phyloP scores from a whole-genome alignment of 2,797 vertebrate species.

The Channa striata region DNA sequence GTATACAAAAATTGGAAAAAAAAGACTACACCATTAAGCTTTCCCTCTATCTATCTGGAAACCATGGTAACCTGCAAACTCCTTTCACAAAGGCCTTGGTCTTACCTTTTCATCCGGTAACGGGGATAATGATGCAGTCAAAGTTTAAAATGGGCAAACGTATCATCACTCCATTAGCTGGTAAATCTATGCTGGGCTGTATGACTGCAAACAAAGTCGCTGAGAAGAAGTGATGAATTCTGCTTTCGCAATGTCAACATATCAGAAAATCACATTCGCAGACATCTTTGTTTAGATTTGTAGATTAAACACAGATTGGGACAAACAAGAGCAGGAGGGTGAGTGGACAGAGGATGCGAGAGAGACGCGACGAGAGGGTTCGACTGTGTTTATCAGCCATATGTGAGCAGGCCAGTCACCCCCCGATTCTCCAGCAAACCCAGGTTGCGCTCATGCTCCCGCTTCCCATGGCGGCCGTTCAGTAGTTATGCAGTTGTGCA shows the following conservation, averaged over 20 bases:
- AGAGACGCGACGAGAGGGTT: constrained; percentile 10
- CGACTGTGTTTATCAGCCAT: constrained; percentile 39
- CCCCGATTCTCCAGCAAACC: constrained; percentile 27
- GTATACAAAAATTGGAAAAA: not conserved
- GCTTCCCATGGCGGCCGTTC: constrained; percentile 62
- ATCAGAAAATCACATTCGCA: not conserved
- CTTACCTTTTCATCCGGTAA: not conserved
- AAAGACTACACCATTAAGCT: not conserved
- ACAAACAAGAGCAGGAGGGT: constrained; percentile 1
- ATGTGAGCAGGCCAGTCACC: constrained; percentile 16
- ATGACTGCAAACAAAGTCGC: not conserved
- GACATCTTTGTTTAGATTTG: constrained; percentile 15
- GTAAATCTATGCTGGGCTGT: not conserved
- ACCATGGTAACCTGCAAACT: constrained; percentile 10
- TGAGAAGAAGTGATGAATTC: not conserved
- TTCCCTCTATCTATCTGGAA: constrained; percentile 7
- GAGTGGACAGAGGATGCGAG: constrained; percentile 5
- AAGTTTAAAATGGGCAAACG: not conserved
- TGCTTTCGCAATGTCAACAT: not conserved
- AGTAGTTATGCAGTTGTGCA: constrained; percentile 66
- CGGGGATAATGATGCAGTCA: not conserved
- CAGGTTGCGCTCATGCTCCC: constrained; percentile 37
- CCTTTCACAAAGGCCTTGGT: not conserved
- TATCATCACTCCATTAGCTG: too few species aligned
- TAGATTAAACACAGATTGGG: not conserved